Evolutionary conservation across 2,797 vertebrate genomes (phyloP), one percentile per base, ranked within the genome.

Genomic region (Sandelia bainsii): DNA sequence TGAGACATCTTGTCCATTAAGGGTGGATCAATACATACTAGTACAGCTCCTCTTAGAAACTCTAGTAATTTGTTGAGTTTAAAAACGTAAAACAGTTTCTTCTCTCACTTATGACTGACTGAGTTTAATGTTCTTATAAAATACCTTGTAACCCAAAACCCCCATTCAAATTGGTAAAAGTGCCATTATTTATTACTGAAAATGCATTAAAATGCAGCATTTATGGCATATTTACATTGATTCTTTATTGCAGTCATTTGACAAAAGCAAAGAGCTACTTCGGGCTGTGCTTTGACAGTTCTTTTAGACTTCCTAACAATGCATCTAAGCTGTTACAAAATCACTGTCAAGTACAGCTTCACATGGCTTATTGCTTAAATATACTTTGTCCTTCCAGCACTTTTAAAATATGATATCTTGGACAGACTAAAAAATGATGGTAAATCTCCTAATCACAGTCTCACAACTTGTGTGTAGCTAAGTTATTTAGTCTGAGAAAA

Each of bases 381-480:
- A 89, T 77, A 88, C 77, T 87, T 85, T 83, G 82, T 82, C 54
- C 86, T 82, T 82, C 57, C 61, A 82, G 85, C 79, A 61, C 57
- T 84, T 85, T 79, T 69, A 74, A 83, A 90, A 84, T 73, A 79
- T 60, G 60, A 74, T 75, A 85, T 87, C 59, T 84, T 79, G 77
- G 84, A 78, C 78, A 77, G 65, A 65, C 53, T 82, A 82, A 83
- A 84, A 79, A 78, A 60, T 19, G 10, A 57, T 74, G 65, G 66
- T 78, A 80, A 81, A 83, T 87, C 65, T 90, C 74, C 79, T 85
- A 84, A 89, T 89, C 84, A 58, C 61, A 79, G 79, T 81, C 75
- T 64, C 66, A 72, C 83, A 87, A 89, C 83, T 64, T 70, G 69
- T 83, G 77, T 77, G 72, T 63, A 62, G 82, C 68, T 64, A 80